These are phyloP conservation scores for Zapornia atra DNA, from an alignment of 2,113 vertebrate genomes.

Conservation along the genomic window DNA sequence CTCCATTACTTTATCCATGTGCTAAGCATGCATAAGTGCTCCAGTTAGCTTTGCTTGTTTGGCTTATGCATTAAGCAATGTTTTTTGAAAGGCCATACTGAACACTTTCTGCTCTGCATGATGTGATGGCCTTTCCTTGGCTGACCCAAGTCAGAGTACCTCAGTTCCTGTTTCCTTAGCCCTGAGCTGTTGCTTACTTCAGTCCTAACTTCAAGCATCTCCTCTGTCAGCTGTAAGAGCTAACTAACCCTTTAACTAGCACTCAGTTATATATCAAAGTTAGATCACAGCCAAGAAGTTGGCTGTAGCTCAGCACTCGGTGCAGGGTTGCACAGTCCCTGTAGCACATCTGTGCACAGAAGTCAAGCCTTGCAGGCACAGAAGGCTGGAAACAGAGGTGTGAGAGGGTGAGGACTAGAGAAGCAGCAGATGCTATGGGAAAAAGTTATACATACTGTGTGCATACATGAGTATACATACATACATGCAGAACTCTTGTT, in stretches of 20 bases:
- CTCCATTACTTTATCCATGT: neutral
- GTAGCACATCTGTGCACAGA: accelerated
- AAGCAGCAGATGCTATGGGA: neutral
- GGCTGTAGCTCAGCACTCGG: neutral
- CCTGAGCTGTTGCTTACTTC: neutral
- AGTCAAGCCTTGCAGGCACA: neutral
- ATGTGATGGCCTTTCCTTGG: neutral
- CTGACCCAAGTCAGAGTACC: neutral
- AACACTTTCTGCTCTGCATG: neutral
- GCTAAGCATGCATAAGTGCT: neutral
- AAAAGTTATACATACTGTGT: accelerated
- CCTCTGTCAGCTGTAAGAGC: neutral
- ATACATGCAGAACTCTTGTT: neutral
- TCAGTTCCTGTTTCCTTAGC: neutral
- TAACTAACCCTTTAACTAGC: neutral
- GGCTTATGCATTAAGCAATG: neutral
- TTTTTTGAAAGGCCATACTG: neutral
- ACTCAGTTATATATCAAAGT: neutral
- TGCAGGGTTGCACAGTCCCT: accelerated
- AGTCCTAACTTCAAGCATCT: neutral
- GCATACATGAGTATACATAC: neutral
- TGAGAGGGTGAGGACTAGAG: neutral
- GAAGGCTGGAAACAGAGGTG: neutral
- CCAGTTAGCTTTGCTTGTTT: neutral
- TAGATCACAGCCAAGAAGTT: neutral